Conservation (phyloP, 37 sponge, comb jelly and placozoan species). For the Eunapius fragilis region DNA sequence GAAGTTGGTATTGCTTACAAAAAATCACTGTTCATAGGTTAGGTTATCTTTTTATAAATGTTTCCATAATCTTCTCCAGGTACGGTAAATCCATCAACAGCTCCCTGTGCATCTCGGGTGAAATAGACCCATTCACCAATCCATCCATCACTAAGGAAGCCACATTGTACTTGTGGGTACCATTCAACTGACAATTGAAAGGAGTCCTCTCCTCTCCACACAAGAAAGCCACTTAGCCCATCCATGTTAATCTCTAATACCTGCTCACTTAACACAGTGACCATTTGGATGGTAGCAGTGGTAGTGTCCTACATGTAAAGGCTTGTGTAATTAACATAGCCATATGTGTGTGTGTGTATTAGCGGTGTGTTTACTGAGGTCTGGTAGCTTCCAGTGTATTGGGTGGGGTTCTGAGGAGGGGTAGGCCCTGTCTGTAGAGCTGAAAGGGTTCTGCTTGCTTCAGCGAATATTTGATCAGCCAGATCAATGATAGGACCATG, state of each 20-base stretch:
- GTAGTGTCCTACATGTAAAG: not conserved
- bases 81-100: conserved; percentile 32
- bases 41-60: conserved; percentile 14
- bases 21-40: no score
- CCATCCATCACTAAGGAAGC: conserved; percentile 13
- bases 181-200: conserved; percentile 56
- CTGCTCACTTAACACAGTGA: not conserved
- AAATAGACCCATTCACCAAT: conserved; percentile 61
- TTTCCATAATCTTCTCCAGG: conserved; percentile 56
- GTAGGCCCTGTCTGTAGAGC: conserved; percentile 20
- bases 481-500: conserved; percentile 23
- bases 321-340: not conserved
- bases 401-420: conserved; percentile 15
- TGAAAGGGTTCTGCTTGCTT: conserved; percentile 17
- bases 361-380: not conserved
- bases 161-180: conserved; percentile 4
- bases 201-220: conserved; percentile 29
- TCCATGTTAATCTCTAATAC: not conserved
- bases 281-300: not conserved
- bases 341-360: not conserved
- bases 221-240: conserved; percentile 7
- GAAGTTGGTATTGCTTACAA: no score
- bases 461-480: conserved; percentile 23
- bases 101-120: conserved; percentile 1
- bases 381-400: conserved; percentile 54